Base-by-base conservation (phyloP, 2,797 vertebrate species). In the Benthosema pterotum region DNA sequence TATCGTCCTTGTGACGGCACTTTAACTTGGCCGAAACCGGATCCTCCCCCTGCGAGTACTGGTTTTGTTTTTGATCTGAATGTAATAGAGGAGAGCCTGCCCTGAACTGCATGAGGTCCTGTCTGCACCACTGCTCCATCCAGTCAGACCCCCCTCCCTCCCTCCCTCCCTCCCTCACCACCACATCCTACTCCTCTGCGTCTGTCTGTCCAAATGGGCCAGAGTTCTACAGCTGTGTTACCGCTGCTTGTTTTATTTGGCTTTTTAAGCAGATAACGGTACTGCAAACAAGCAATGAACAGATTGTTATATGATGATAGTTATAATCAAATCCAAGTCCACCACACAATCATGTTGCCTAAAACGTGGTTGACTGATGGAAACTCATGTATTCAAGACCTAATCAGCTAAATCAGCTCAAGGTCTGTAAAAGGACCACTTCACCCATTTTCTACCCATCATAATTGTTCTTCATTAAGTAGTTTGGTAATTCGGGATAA, bases 1-100 rank as follows among this genome's bases (percentile, higher is more conserved):
- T 65, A 65, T 63, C 18, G 12, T 63, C 46, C 63, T 46, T 54
- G 62, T 63, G 63, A 70, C 17, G 11, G 18, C 5, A 58, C 11
- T 43, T 42, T 57, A 17, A 63, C 25, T 57, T 52, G 32, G 51
- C 49, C 57, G 63, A 67, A 67, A 58, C 57, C 55, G 9, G 15
- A 69, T 28, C 38, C 64, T 9, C 28, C 19, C 19, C 14, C 4
- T 11, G 42, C 22, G 49, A 32, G 19, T 16, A n/a, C 2, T 46
- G 16, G 28, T 52, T 16, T 43, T 17, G 42, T 43, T 42, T n/a
- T 2, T 43, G 18, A 22, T 57, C 28, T 50, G n/a, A 57, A 17
- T 17, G 3, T 14, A 38, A 42, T 42, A 11, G 53, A 17, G 48
- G 28, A 51, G 48, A 42, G 32, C 42, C 32, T 13, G 28, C 32